Conservation (phyloP, 1,140 invertebrate species). For the Aphaenogaster floridana region DNA sequence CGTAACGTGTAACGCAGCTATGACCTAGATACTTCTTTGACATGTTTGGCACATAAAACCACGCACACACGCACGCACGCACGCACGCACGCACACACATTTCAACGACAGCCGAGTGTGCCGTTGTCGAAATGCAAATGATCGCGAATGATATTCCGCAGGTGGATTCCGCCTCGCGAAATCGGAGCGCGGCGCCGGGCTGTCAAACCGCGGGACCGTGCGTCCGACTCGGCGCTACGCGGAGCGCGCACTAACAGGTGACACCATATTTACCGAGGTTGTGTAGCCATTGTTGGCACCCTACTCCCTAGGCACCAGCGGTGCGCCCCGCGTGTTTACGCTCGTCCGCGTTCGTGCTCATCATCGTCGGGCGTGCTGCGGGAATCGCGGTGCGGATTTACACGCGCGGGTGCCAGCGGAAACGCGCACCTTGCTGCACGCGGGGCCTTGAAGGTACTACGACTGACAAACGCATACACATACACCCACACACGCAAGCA, state of each 20-base stretch:
- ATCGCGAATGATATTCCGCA: background rate
- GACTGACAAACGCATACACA: conserved; percentile 54
- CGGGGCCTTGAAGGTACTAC: conserved; percentile 69
- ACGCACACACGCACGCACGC: background rate
- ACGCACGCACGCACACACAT: background rate
- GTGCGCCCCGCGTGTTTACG: conserved; percentile 1
- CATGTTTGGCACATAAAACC: background rate
- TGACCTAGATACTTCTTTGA: conserved; percentile 44
- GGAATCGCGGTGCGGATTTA: background rate
- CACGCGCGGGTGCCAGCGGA: background rate
- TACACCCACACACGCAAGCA: background rate
- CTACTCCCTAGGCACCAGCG: background rate
- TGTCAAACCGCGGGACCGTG: background rate
- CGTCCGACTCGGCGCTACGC: background rate
- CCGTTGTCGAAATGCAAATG: background rate
- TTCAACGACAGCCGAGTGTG: background rate
- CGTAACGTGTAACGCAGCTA: background rate
- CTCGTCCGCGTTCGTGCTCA: background rate
- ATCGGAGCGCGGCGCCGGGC: background rate
- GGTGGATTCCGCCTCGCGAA: background rate
- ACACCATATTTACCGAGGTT: conserved; percentile 41
- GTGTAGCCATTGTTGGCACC: conserved; percentile 43
- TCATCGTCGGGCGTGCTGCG: background rate
- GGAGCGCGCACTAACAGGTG: conserved; percentile 32
- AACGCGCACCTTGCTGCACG: conserved; percentile 28